A percentile compares a stretch with the other conserved stretches of the same genome.
phyloP scores from a whole-genome alignment of 2,888 invertebrate species.

The Linnaemya vulpina region DNA sequence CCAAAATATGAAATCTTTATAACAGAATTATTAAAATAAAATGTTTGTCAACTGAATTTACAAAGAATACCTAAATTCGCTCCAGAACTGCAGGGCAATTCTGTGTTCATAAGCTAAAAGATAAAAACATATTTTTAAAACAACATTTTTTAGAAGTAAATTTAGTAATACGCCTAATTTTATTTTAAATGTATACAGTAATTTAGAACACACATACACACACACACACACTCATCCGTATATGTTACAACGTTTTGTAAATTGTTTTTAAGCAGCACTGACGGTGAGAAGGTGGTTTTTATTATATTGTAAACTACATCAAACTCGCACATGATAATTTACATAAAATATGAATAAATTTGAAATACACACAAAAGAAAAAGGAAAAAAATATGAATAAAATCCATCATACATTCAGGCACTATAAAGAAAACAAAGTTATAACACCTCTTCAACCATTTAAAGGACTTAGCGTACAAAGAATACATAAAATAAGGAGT shows the following conservation, averaged over 20 bases:
- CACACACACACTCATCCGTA: neutral
- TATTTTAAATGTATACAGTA: conserved; percentile 4
- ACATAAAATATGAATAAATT: conserved; percentile 69
- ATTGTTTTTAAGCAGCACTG: neutral
- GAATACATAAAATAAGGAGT: conserved; percentile 22
- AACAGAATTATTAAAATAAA: no score
- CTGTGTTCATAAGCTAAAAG: neutral
- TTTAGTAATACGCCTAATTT: neutral
- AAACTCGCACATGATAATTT: conserved; percentile 60
- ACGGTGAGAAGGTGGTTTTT: conserved; percentile 6
- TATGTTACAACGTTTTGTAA: neutral
- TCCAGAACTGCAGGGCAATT: neutral
- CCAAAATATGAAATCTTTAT: no score
- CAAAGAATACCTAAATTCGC: neutral
- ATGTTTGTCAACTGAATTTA: no score
- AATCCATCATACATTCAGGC: conserved; percentile 25
- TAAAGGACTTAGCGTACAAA: conserved; percentile 48
- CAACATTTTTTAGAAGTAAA: neutral
- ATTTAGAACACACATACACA: neutral
- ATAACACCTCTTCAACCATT: conserved; percentile 44
- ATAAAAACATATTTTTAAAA: neutral
- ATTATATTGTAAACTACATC: conserved; percentile 21
- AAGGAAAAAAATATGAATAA: conserved; percentile 10
- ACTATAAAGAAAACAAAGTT: conserved; percentile 26
- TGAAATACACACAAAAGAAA: neutral